Conservation (phyloP, 1,140 invertebrate species). For the Mya arenaria region DNA sequence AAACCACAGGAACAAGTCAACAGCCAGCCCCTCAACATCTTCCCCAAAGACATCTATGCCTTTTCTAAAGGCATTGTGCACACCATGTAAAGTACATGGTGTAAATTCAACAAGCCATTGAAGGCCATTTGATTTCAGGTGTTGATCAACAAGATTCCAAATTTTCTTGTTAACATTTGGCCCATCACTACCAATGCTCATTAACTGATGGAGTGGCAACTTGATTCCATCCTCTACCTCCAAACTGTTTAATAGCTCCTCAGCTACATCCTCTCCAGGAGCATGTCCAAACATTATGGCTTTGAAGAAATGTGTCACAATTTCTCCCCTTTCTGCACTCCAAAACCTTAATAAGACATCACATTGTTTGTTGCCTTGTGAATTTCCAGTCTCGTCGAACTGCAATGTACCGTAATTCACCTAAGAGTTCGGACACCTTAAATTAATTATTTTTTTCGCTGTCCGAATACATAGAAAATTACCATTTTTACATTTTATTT, state of each 20-base stretch:
- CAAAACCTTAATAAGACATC: constrained; percentile 26
- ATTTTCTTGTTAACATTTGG: constrained; percentile 12
- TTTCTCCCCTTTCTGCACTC: neutral
- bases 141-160: constrained; percentile 15
- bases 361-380: constrained; percentile 23
- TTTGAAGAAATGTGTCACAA: constrained; percentile 10
- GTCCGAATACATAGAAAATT: no score
- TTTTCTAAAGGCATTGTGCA: constrained; percentile 39
- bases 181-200: constrained; percentile 25
- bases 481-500: no score
- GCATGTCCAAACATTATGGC: constrained; percentile 34
- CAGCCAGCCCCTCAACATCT: neutral
- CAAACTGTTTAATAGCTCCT: constrained; percentile 1
- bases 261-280: neutral
- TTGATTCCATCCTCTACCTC: neutral
- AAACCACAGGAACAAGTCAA: constrained; percentile 30
- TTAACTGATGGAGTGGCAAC: constrained; percentile 16
- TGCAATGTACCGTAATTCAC: no score
- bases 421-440: no score
- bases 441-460: no score
- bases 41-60: constrained; percentile 15
- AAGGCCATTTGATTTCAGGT: neutral
- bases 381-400: constrained; percentile 35
- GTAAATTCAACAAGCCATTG: constrained; percentile 8
- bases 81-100: neutral